These are phyloP conservation scores for Epinephelus awoara DNA, from an alignment of 2,797 vertebrate species.

Conservation along the genomic window DNA sequence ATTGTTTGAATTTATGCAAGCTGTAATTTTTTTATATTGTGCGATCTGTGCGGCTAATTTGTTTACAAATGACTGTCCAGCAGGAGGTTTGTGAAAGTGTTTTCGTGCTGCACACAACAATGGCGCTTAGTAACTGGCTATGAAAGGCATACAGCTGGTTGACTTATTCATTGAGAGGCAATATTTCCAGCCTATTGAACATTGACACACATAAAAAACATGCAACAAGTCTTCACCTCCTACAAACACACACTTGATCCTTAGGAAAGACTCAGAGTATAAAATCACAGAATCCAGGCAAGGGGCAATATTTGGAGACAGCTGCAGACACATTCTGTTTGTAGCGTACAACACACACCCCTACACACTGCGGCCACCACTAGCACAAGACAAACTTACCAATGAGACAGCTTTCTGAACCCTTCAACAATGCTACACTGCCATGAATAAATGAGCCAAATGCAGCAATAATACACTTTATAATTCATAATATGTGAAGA, in stretches of 20 bases:
- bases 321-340: too few species aligned
- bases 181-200: not conserved
- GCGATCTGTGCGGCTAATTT: conserved; percentile 51
- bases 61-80: conserved; percentile 50
- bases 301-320: too few species aligned
- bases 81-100: conserved; percentile 11
- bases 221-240: not conserved
- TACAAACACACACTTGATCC: not conserved
- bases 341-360: too few species aligned
- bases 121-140: not conserved
- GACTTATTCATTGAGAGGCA: not conserved
- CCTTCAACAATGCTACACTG: too few species aligned
- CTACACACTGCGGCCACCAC: too few species aligned
- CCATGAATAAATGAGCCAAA: too few species aligned
- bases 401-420: too few species aligned
- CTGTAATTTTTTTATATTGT: conserved; percentile 15
- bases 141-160: not conserved
- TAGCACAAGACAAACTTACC: too few species aligned
- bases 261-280: too few species aligned
- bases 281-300: too few species aligned
- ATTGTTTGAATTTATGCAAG: conserved; percentile 33
- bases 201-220: conserved; percentile 1
- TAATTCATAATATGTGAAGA: too few species aligned
- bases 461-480: too few species aligned
- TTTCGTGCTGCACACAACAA: conserved; percentile 10